phyloP scores from a whole-genome alignment of 1,140 invertebrate species.

The Ips typographus region DNA sequence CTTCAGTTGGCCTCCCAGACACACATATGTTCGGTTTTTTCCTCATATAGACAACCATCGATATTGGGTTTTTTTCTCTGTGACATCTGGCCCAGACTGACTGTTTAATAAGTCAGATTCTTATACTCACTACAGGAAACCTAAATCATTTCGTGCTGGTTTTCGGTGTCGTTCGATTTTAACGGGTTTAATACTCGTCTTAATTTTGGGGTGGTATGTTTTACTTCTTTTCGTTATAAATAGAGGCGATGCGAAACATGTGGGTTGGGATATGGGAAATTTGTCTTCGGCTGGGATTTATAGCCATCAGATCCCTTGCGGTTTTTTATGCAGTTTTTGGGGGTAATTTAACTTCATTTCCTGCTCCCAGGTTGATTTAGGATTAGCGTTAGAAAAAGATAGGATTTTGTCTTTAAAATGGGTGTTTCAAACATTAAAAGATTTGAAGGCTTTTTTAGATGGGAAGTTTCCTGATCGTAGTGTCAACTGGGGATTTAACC shows the following conservation, averaged over 20 bases:
- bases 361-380: too few species aligned
- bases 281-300: too few species aligned
- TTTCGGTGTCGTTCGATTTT: slow-evolving; percentile 13
- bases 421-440: too few species aligned
- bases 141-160: slow-evolving; percentile 22
- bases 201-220: slow-evolving; percentile 5
- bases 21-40: slow-evolving; percentile 14
- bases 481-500: too few species aligned
- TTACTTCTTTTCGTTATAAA: slow-evolving; percentile 2
- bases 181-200: slow-evolving; percentile 17
- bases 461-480: too few species aligned
- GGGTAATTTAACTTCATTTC: too few species aligned
- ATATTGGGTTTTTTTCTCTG: slow-evolving; percentile 12
- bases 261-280: too few species aligned
- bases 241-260: not conserved
- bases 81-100: slow-evolving; percentile 22
- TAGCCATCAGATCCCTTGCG: too few species aligned
- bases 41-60: slow-evolving; percentile 14
- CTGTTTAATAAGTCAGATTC: slow-evolving; percentile 22
- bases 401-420: too few species aligned
- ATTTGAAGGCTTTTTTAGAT: too few species aligned
- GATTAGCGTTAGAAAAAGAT: too few species aligned
- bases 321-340: too few species aligned
- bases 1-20: not conserved
- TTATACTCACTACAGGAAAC: slow-evolving; percentile 15